Percentiles rank a stretch among this genome's conserved stretches.
Evolutionary conservation across 2,113 vertebrate genomes (phyloP).

Genomic region (Panthera uncia): DNA sequence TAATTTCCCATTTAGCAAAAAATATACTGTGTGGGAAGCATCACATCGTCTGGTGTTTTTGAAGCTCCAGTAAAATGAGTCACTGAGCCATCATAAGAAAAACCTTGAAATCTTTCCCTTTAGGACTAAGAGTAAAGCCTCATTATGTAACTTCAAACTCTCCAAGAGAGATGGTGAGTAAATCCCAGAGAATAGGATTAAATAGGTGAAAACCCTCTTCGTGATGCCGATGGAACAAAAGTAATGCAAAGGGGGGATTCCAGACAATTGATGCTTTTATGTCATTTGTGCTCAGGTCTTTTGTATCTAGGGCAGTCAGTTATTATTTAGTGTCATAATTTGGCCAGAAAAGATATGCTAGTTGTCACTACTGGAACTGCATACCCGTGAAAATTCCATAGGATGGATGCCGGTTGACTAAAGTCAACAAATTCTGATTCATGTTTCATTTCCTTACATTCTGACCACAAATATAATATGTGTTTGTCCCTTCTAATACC

Average conservation of each 20-base stretch:
- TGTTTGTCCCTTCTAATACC: constrained; percentile 31
- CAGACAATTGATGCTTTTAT: neutral
- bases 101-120: constrained; percentile 82
- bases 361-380: neutral
- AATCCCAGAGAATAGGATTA: constrained; percentile 45
- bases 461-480: neutral
- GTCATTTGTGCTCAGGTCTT: neutral
- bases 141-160: constrained; percentile 78
- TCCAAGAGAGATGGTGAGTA: constrained; percentile 48
- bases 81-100: constrained; percentile 80
- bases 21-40: constrained; percentile 82
- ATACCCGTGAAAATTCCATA: neutral
- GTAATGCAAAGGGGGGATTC: neutral
- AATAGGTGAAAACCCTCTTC: constrained; percentile 32
- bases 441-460: neutral
- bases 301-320: neutral
- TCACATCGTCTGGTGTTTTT: constrained; percentile 83
- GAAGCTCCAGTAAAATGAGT: constrained; percentile 82
- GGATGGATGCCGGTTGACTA: neutral
- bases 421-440: neutral
- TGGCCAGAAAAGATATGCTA: neutral
- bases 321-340: neutral
- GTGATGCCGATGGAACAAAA: neutral
- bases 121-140: constrained; percentile 78
- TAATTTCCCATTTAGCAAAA: constrained; percentile 84